Evolutionary conservation across 92 coral and sea anemone genomes (phyloP), one percentile per base, ranked within the genome.

Genomic region (Muricea muricata): DNA sequence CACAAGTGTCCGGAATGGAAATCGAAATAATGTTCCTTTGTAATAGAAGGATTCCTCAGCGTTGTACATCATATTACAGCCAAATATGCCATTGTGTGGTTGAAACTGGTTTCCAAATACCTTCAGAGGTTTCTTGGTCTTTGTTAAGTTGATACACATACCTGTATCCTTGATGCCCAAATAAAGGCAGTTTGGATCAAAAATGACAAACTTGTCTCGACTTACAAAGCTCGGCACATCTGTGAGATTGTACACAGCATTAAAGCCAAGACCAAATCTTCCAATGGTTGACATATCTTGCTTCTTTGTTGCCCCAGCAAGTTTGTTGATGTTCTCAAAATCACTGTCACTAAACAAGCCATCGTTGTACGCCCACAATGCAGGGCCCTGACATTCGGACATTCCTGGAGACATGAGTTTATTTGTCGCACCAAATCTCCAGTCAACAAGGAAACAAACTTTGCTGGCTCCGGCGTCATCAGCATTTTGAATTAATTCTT

Each of bases 251-350:
- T 93, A 95, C 24, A 91, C 91, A 48, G 98, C 87, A 58, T 92
- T 91, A 37, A 95, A 95, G 21, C 98, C 98, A 30, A 95, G 83
- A 15, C 98, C 98, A 84, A 93, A 93, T 55, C 98, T 92, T 17
- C 98, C 98, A 31, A 93, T 89, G 77, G 93, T 95, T 71, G 85
- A 93, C 55, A 76, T 74, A 37, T 87, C 91, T 29, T 89, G 94
- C 72, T 84, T 80, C 65, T 93, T 95, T 65, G 98, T 95, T 18
- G 97, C 97, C 29, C 95, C 95, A 9, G 95, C 98, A 18, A 95
- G 91, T 78, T 93, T 95, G 93, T 88, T 95, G 69, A 95, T 93
- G 86, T 93, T 95, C 56, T 93, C 97, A 88, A 95, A 95, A 80
- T 95, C 98, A 29, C 65, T 90, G 80, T 95, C 97, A 32, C 91